These are phyloP conservation scores for Pteropus rufus DNA, from an alignment of 2,797 vertebrate species.

Conservation along the genomic window DNA sequence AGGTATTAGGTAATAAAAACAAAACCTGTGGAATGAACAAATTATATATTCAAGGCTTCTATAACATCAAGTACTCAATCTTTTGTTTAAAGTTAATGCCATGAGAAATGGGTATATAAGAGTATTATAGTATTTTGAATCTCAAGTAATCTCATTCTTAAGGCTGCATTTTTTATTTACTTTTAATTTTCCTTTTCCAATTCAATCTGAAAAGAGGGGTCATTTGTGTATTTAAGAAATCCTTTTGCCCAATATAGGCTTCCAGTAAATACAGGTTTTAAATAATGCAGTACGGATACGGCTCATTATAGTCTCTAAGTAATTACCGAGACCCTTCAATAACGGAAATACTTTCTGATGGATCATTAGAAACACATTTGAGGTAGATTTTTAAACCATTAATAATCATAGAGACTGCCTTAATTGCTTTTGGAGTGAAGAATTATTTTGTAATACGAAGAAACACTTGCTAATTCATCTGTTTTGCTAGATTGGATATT, in stretches of 20 bases:
- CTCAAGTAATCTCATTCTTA: background rate
- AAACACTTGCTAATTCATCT: constrained; percentile 17
- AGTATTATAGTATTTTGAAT: constrained; percentile 38
- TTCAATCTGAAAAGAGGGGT: background rate
- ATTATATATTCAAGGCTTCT: background rate
- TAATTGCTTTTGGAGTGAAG: constrained; percentile 52
- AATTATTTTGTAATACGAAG: constrained; percentile 26
- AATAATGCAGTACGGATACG: constrained; percentile 63
- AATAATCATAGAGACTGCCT: constrained; percentile 30
- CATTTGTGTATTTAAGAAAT: constrained; percentile 34
- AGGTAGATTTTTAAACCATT: constrained; percentile 56
- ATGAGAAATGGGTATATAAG: background rate
- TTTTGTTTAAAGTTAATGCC: constrained; percentile 45
- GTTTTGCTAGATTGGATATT: constrained; percentile 31
- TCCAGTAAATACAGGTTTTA: constrained; percentile 64
- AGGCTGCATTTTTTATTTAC: constrained; percentile 8
- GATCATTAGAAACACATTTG: constrained; percentile 66
- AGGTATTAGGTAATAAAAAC: background rate
- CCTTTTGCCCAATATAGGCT: constrained; percentile 48
- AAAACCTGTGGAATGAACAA: background rate
- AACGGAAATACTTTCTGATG: constrained; percentile 43
- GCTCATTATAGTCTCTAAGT: constrained; percentile 50
- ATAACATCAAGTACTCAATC: background rate
- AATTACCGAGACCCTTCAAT: constrained; percentile 46
- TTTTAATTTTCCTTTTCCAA: constrained; percentile 48